phyloP scores from a whole-genome alignment of 1,140 invertebrate species.

The Drosophila parvula region DNA sequence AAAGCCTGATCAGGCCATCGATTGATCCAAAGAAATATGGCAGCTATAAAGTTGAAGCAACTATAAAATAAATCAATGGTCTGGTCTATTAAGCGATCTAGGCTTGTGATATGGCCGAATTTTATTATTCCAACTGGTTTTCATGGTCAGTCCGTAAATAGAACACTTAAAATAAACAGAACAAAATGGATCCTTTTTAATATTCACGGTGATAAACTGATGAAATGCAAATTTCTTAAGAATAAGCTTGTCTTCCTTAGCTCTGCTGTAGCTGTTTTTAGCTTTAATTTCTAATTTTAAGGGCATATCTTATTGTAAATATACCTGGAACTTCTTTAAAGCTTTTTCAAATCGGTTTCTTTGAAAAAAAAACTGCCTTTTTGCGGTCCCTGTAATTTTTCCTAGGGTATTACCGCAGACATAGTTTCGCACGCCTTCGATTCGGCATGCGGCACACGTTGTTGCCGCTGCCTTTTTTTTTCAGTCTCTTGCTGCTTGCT shows the following conservation, averaged over 20 bases:
- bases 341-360: too few relatives aligned
- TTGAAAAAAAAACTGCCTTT: neutral
- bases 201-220: constrained; percentile 1
- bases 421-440: constrained; percentile 77
- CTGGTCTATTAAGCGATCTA: constrained; percentile 2
- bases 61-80: constrained; percentile 18
- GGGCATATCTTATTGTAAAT: too few relatives aligned
- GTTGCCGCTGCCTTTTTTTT: constrained; percentile 45
- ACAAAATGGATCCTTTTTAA: neutral
- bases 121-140: constrained; percentile 20
- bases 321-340: neutral
- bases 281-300: neutral
- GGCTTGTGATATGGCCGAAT: constrained; percentile 9
- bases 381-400: constrained; percentile 1
- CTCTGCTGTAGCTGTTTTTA: neutral
- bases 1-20: neutral
- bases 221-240: constrained; percentile 4
- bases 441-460: constrained; percentile 76
- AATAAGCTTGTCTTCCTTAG: too few relatives aligned
- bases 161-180: constrained; percentile 10
- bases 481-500: constrained; percentile 39
- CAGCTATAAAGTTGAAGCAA: constrained; percentile 17
- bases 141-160: constrained; percentile 1
- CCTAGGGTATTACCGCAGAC: constrained; percentile 39
- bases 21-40: constrained; percentile 12